A percentile compares a stretch with the other conserved stretches of the same genome.
These are phyloP conservation scores for Merodon equestris DNA, from an alignment of 2,888 invertebrate species.

Conservation along the genomic window DNA sequence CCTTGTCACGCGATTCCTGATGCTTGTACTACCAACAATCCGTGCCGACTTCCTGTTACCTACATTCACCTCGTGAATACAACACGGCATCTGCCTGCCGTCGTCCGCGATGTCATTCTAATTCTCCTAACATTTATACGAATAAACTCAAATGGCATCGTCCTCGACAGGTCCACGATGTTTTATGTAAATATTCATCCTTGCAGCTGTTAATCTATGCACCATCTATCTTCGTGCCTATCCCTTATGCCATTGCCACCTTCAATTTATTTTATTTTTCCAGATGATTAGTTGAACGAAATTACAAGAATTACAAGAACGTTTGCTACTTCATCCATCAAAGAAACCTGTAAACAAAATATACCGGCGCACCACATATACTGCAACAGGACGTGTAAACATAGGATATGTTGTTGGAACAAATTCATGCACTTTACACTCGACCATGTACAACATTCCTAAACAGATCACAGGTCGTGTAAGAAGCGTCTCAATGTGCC, in stretches of 20 bases:
- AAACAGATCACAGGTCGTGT: conserved; percentile 57
- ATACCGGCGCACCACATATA: no score
- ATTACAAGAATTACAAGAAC: no score
- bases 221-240: no score
- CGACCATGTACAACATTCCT: conserved; percentile 55
- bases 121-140: conserved; percentile 31
- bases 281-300: conserved; percentile 23
- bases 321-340: conserved; percentile 1
- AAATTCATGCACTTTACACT: conserved; percentile 39
- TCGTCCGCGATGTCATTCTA: conserved; percentile 22
- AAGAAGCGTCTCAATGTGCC: conserved; percentile 34
- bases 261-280: no score
- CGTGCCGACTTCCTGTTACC: conserved; percentile 48
- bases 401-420: conserved; percentile 48
- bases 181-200: conserved; percentile 54
- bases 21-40: conserved; percentile 37
- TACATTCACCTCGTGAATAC: conserved; percentile 3
- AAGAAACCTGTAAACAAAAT: no score
- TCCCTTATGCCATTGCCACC: no score
- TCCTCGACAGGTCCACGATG: conserved; percentile 42
- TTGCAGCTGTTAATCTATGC: conserved; percentile 48
- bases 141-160: conserved; percentile 45
- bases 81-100: conserved; percentile 5
- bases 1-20: conserved; percentile 51
- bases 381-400: conserved; percentile 40